These are phyloP conservation scores for Ephydatia muelleri DNA, from an alignment of 37 sponge, comb jelly and placozoan genomes.

Conservation along the genomic window DNA sequence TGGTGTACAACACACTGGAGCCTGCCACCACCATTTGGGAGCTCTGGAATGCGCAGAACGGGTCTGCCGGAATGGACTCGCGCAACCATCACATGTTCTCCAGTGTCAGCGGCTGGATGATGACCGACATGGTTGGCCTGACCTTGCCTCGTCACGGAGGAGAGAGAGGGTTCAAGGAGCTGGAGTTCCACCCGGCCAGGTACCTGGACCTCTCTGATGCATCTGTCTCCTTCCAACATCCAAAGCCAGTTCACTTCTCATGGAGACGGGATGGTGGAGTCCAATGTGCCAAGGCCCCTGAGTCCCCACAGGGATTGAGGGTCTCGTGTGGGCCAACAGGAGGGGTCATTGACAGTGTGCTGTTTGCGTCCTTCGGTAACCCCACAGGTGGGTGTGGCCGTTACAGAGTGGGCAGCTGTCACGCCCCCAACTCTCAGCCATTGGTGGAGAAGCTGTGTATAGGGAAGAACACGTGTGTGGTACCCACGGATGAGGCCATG, in stretches of 20 bases:
- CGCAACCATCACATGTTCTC: constrained; percentile 88
- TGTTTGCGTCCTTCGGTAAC: constrained; percentile 48
- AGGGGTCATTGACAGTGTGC: constrained; percentile 17
- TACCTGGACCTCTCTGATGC: constrained; percentile 36
- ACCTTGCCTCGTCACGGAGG: not conserved
- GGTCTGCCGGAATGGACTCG: constrained; percentile 64
- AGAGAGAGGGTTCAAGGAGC: constrained; percentile 21
- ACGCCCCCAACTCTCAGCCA: not conserved
- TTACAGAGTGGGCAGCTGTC: constrained; percentile 22
- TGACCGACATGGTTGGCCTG: constrained; percentile 53
- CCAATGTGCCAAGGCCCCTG: constrained; percentile 52
- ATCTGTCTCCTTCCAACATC: constrained; percentile 27
- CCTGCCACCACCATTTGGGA: constrained; percentile 77
- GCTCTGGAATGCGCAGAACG: constrained; percentile 61
- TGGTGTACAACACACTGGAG: constrained; percentile 62
- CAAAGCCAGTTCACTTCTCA: constrained; percentile 30
- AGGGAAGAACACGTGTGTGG: constrained; percentile 10
- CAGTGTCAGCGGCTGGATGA: constrained; percentile 66
- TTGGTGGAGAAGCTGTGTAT: constrained; percentile 29
- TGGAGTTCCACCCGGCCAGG: constrained; percentile 54
- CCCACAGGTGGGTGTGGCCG: constrained; percentile 38
- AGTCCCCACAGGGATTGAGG: constrained; percentile 10
- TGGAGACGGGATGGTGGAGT: constrained; percentile 51
- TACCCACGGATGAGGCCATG: constrained; percentile 31
- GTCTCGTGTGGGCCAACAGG: constrained; percentile 22